Evolutionary conservation across 2,888 invertebrate genomes (phyloP).

Genomic region (Lomographa bimaculata): DNA sequence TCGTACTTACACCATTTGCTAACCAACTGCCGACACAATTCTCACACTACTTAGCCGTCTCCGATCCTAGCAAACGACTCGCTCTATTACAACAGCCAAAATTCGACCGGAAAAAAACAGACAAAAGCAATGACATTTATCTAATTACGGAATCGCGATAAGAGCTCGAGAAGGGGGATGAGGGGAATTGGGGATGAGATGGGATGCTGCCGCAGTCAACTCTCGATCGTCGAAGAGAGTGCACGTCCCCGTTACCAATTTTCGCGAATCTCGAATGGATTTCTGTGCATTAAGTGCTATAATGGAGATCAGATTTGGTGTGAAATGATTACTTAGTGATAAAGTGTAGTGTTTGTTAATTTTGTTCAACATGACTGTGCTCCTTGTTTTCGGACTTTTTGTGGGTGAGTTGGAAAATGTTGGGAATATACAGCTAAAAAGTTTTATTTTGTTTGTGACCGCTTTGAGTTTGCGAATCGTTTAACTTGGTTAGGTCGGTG

Average conservation of each 20-base stretch:
- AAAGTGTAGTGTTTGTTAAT: constrained; percentile 35
- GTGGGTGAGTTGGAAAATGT: constrained; percentile 45
- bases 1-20: background rate
- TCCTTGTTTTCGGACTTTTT: constrained; percentile 56
- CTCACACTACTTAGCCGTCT: constrained; percentile 24
- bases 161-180: constrained; percentile 46
- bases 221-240: constrained; percentile 34
- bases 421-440: constrained; percentile 5
- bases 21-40: constrained; percentile 1
- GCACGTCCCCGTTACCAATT: constrained; percentile 33
- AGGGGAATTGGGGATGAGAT: constrained; percentile 35
- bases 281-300: constrained; percentile 29
- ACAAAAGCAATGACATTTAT: constrained; percentile 80
- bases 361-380: constrained; percentile 48
- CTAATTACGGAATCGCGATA: constrained; percentile 80
- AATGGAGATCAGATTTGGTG: constrained; percentile 24
- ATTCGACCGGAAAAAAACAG: constrained; percentile 53
- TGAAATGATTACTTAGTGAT: constrained; percentile 27
- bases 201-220: constrained; percentile 63
- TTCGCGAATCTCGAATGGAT: constrained; percentile 24
- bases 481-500: background rate
- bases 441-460: constrained; percentile 13
- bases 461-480: constrained; percentile 6
- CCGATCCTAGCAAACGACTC: constrained; percentile 36
- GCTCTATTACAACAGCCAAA: constrained; percentile 51